phyloP scores from a whole-genome alignment of 2,113 vertebrate genomes.

The Vidua macroura region DNA sequence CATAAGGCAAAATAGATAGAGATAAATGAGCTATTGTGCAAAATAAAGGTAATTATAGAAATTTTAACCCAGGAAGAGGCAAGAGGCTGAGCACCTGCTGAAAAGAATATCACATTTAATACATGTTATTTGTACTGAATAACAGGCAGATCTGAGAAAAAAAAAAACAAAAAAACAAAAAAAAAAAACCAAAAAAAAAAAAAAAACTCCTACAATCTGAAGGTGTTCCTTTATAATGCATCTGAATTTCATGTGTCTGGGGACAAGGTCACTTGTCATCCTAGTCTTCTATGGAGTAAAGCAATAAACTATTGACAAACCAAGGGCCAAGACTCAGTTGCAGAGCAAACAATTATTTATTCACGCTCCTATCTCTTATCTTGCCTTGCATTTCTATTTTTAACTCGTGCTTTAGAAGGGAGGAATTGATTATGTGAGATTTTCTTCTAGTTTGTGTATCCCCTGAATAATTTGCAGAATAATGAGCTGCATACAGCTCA shows the following conservation, averaged over 20 bases:
- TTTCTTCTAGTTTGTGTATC: neutral
- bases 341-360: conserved; percentile 47
- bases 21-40: neutral
- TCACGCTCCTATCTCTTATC: neutral
- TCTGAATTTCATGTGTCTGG: conserved; percentile 4
- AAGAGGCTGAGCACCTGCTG: neutral
- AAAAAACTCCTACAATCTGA: neutral
- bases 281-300: neutral
- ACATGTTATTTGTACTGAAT: neutral
- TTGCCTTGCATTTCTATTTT: conserved; percentile 42
- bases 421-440: conserved; percentile 8
- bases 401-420: conserved; percentile 9
- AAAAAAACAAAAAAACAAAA: neutral
- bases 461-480: neutral
- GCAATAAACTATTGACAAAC: neutral
- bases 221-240: neutral
- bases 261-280: conserved; percentile 39
- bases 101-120: neutral
- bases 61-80: neutral
- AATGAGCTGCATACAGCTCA: accelerated
- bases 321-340: neutral
- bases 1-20: neutral
- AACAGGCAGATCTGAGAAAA: neutral
- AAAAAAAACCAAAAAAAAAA: neutral
- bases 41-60: conserved; percentile 9